Base-by-base conservation (phyloP, 2,888 invertebrate species). In the Heliconius sara region DNA sequence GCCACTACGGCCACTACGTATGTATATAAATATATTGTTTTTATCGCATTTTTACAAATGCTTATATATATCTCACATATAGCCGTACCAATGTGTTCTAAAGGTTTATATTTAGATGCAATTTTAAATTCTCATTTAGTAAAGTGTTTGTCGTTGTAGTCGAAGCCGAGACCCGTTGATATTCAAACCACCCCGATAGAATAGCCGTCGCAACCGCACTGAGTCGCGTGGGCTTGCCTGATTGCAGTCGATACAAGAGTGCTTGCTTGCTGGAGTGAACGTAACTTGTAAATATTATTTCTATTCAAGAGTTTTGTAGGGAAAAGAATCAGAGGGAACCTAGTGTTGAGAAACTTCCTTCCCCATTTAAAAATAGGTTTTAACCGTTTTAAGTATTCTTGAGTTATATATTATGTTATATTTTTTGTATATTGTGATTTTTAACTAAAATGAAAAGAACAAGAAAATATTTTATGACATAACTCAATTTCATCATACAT, bases 161-260 rank as follows among this genome's bases (percentile, higher is more conserved):
- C 87, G 89, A 88, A 88, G 89, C 87, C 89, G 90, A 91, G 92
- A 90, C 91, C 91, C 91, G 94, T 92, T 92, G 91, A 91, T 94
- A 93, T 93, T 93, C 93, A 91, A 93, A 91, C 91, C 91, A 85
- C 91, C 89, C 89, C 88, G 86, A 89, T 86, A 86, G 86, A 88
- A 87, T 81, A 86, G 84, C 88, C 89, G 90, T 91, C 86, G 92
- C 89, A 90, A 93, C 92, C 92, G 86, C 92, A 91, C 87, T 89
- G 85, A 88, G 90, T 90, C 91, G 91, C 91, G 89, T 91, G 91
- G 90, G 89, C 89, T 86, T 85, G 89, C 88, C 89, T 92, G 93
- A 92, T 93, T 93, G 92, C 91, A 90, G 90, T 89, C 87, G 87
- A 88, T 88, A 84, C 85, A 87, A 83, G 84, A 30, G 88, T 89